phyloP scores from a whole-genome alignment of 2,797 vertebrate genomes.

The Onychomys leucogaster region DNA sequence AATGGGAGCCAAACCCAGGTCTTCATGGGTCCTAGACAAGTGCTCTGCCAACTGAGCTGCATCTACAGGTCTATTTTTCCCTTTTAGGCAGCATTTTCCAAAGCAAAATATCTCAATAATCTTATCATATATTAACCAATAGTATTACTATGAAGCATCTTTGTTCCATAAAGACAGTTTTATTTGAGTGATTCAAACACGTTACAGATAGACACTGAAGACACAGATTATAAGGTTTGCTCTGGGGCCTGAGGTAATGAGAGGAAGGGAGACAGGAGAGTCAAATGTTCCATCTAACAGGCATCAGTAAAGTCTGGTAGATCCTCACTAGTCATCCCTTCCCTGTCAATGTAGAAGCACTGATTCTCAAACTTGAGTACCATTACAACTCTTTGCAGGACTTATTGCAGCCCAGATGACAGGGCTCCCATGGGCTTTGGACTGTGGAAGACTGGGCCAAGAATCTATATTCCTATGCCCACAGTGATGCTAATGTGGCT shows the following conservation, averaged over 20 bases:
- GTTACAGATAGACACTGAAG: not conserved
- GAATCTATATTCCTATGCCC: not conserved
- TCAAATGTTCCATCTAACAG: not conserved
- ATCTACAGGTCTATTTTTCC: not conserved
- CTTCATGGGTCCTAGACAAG: not conserved
- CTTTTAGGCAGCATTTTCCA: not conserved
- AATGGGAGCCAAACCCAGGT: not conserved
- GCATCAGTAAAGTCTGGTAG: not conserved
- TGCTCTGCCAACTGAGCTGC: not conserved
- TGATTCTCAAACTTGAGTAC: not conserved
- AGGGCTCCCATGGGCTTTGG: not conserved
- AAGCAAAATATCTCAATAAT: conserved; percentile 5
- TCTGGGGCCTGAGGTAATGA: not conserved
- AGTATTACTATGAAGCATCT: not conserved
- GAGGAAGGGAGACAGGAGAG: not conserved
- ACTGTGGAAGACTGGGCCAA: rapidly evolving
- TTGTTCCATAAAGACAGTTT: not conserved
- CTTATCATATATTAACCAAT: not conserved
- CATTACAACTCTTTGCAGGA: too few species aligned
- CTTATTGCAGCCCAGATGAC: not conserved
- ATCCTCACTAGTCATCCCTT: not conserved
- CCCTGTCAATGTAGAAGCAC: not conserved
- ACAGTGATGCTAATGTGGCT: not conserved
- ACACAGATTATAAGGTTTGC: not conserved
- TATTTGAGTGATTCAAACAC: not conserved